Evolutionary conservation across 2,888 invertebrate species (phyloP).

Genomic region (Idaea biselata): DNA sequence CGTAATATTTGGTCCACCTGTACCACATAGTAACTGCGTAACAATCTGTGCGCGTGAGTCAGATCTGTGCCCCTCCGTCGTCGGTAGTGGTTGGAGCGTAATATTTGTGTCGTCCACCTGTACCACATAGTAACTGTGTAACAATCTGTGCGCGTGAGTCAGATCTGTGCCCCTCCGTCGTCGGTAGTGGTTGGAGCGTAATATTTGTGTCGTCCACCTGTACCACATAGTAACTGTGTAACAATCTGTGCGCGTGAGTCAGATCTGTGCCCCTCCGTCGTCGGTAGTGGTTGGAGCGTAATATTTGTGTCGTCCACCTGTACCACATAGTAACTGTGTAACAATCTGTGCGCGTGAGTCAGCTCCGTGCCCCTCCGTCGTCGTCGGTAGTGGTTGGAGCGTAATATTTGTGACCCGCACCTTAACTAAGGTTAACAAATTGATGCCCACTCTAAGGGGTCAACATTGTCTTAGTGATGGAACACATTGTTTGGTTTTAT

Average conservation of each 20-base stretch:
- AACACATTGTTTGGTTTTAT: constrained; percentile 7
- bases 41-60: neutral
- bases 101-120: constrained; percentile 50
- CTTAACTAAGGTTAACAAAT: constrained; percentile 78
- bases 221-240: too few species aligned
- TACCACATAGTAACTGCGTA: too few species aligned
- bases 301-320: neutral
- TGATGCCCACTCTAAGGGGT: constrained; percentile 50
- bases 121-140: too few species aligned
- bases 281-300: too few species aligned
- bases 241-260: neutral
- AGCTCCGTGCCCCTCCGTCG: neutral
- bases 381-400: constrained; percentile 19
- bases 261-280: neutral
- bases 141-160: neutral
- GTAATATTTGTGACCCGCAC: constrained; percentile 74
- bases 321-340: neutral
- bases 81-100: constrained; percentile 26
- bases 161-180: neutral
- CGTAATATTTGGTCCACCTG: constrained; percentile 48
- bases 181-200: too few species aligned
- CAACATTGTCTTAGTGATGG: constrained; percentile 36
- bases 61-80: neutral
- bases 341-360: neutral
- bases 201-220: neutral